phyloP scores from a whole-genome alignment of 2,888 invertebrate species.

The Neocrepidodera transversa region DNA sequence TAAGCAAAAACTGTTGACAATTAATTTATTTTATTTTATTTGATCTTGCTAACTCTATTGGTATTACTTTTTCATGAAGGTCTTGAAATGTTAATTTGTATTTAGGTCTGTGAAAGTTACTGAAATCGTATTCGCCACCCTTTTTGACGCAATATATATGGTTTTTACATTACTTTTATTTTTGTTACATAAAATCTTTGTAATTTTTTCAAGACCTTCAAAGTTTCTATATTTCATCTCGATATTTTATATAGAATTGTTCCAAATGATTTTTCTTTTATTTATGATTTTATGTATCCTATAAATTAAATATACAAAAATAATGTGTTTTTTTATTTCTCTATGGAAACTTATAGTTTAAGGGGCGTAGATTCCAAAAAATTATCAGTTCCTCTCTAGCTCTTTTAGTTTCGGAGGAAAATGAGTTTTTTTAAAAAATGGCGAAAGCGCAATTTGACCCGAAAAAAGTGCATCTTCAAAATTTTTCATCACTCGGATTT shows the following conservation, averaged over 20 bases:
- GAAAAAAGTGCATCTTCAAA: too few relatives aligned
- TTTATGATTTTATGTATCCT: slow-evolving; percentile 29
- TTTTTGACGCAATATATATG: neutral
- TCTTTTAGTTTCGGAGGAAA: too few relatives aligned
- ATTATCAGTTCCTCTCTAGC: too few relatives aligned
- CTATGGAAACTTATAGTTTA: too few relatives aligned
- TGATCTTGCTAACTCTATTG: neutral
- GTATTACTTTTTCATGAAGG: neutral
- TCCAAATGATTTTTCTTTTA: slow-evolving; percentile 23
- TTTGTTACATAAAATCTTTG: neutral
- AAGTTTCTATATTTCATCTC: slow-evolving; percentile 17
- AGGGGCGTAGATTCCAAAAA: too few relatives aligned
- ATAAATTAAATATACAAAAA: slow-evolving; percentile 25
- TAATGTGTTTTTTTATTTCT: too few relatives aligned
- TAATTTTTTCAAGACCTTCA: slow-evolving; percentile 1
- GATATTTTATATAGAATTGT: slow-evolving; percentile 26
- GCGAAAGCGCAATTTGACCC: too few relatives aligned
- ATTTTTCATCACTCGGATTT: too few relatives aligned
- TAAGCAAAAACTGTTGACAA: too few relatives aligned
- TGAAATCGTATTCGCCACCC: neutral
- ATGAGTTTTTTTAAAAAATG: too few relatives aligned
- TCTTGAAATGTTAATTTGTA: too few relatives aligned
- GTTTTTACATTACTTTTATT: neutral
- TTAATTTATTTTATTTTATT: neutral
- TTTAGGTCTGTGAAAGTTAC: too few relatives aligned